Evolutionary conservation across 1,140 invertebrate genomes (phyloP), one percentile per base, ranked within the genome.

Genomic region (Harlomillsia oculata): DNA sequence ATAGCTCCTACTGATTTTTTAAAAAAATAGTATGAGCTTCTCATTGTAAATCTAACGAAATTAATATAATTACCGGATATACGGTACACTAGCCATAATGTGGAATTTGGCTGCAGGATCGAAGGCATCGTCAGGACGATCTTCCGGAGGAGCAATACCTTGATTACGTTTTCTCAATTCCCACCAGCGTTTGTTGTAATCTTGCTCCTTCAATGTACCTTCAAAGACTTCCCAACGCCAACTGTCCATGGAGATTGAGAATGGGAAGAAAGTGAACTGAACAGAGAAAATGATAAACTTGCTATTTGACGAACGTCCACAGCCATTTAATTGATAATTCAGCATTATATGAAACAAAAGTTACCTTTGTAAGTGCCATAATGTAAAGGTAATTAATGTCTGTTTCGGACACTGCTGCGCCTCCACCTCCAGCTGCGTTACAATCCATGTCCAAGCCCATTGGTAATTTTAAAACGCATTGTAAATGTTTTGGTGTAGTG

Each of bases 401-500:
- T 30, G 63, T 61, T 53, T 75, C 72, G 54, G 52, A 75, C 71
- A 54, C 62, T 2, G 3, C 34, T 11, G 62, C 58, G 2, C 54
- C 28, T 14, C 40, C 18, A 5, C 25, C 28, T 3, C 21, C 20
- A 28, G 18, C 28, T 1, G 48, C 39, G 37, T 78, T 61, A 39
- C 73, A 72, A 56, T 54, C 44, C 21, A 52, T 23, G 11, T 40
- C 36, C 14, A 50, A 21, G 0, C 48, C 48, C 34, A 64, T 26
- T 11, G 57, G 54, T 18, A 60, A 32, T 4, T 37, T 48, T n/a
- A 66, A 43, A 8, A 28, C 50, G 49, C 63, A 65, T 65, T 88
- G 81, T 43, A 95, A 77, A 72, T 95, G 89, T 56, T 80, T 80
- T 0, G 85, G 83, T 1, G 88, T 89, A 0, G 81, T 76, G 0